Percentiles rank a stretch among this genome's conserved stretches.
These are phyloP conservation scores for Cariama cristata DNA, from an alignment of 2,113 vertebrate genomes.

Conservation along the genomic window DNA sequence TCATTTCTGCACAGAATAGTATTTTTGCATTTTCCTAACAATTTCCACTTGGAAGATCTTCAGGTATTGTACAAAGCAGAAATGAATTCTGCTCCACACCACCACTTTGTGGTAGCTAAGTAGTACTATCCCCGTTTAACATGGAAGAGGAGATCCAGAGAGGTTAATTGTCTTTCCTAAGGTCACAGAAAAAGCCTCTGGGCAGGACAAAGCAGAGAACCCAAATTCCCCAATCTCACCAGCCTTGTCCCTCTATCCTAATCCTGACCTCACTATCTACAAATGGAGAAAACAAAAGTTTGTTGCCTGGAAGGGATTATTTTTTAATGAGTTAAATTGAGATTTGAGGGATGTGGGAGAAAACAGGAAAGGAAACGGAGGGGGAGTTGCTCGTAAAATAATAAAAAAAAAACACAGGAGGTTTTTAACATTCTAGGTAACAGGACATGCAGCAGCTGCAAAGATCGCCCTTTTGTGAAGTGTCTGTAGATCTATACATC, in stretches of 20 bases:
- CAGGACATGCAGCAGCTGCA: neutral
- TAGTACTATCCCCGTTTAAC: conserved; percentile 19
- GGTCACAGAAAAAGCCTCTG: conserved; percentile 47
- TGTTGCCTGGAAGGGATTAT: neutral
- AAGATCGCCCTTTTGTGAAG: neutral
- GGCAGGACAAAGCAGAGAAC: conserved; percentile 49
- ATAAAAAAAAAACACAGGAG: neutral
- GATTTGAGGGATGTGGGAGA: neutral
- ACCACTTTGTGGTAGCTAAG: conserved; percentile 52
- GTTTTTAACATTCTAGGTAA: neutral
- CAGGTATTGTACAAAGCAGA: neutral
- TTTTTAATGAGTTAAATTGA: conserved; percentile 2
- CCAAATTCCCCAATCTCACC: conserved; percentile 10
- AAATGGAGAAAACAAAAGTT: conserved; percentile 32
- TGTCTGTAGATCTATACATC: neutral
- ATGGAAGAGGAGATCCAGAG: conserved; percentile 13
- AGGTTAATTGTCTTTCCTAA: conserved; percentile 62
- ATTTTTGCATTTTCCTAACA: conserved; percentile 4
- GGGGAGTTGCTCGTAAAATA: neutral
- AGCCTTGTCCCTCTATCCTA: neutral
- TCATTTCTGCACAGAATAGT: neutral
- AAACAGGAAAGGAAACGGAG: neutral
- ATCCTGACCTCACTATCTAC: neutral
- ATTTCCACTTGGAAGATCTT: neutral
- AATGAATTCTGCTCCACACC: conserved; percentile 57